Evolutionary conservation across 1,140 invertebrate species (phyloP), one percentile per base, ranked within the genome.

Genomic region (Ganaspis sp.): DNA sequence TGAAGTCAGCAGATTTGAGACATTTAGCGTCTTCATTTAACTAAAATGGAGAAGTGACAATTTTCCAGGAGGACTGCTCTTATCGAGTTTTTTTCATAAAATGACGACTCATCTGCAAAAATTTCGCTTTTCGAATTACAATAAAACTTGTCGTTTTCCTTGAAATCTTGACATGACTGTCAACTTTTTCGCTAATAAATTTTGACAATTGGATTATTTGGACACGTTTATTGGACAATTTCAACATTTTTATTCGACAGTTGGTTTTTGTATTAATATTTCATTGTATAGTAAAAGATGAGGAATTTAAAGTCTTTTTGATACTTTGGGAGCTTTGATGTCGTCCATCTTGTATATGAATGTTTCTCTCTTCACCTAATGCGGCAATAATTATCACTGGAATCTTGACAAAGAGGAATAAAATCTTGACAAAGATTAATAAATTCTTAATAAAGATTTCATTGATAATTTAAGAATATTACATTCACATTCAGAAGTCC

Each of bases 401-500:
- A 49, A n/a, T 49, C 12, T n/a, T 45, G 11, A n/a, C n/a, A n/a
- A n/a, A n/a, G n/a, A n/a, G n/a, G n/a, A n/a, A n/a, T n/a, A n/a
- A n/a, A n/a, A n/a, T n/a, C n/a, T n/a, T n/a, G n/a, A n/a, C n/a
- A n/a, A n/a, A n/a, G n/a, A n/a, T n/a, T n/a, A n/a, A n/a, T n/a
- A n/a, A n/a, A n/a, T n/a, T n/a, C n/a, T n/a, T n/a, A 49, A 49
- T 17, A 5, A 15, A 49, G 45, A 49, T 64, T 29, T 34, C 29
- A 64, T 26, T 64, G 12, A 17, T 15, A 64, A 29, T 37, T 75
- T 58, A 69, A 58, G 40, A 40, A 4, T n/a, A 21, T 21, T 4
- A n/a, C 29, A 64, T 64, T 29, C 26, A 29, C 58, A 64, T 64
- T 64, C 58, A 64, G 26, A 26, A 64, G 58, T 64, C 23, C 58